Evolutionary conservation across 1,140 invertebrate genomes (phyloP).

Genomic region (Tetramorium simillimum): DNA sequence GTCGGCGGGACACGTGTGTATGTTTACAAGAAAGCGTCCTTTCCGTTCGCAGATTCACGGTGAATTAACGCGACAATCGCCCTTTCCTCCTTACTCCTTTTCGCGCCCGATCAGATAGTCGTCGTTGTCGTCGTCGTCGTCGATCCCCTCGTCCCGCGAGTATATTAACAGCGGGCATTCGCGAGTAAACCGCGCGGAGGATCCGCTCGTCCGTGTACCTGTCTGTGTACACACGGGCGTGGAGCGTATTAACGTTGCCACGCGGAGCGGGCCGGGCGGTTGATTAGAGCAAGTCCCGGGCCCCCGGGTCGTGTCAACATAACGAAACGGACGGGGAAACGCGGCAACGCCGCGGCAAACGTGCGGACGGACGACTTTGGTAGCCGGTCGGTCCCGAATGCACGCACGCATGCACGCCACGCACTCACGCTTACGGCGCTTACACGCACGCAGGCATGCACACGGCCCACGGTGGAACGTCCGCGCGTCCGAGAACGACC

Average conservation of each 20-base stretch:
- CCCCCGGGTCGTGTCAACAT: slow-evolving; percentile 70
- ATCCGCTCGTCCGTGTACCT: slow-evolving; percentile 1
- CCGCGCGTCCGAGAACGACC: slow-evolving; percentile 71
- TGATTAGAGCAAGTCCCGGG: slow-evolving; percentile 69
- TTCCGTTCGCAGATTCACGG: background rate
- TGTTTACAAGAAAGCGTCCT: background rate
- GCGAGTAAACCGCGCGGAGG: slow-evolving; percentile 16
- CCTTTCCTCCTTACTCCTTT: background rate
- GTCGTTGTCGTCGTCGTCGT: background rate
- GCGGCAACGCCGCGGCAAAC: slow-evolving; percentile 71
- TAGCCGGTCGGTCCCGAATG: slow-evolving; percentile 73
- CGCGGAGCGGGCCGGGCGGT: slow-evolving; percentile 33
- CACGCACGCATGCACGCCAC: slow-evolving; percentile 45
- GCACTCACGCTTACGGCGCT: background rate
- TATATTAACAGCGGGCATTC: slow-evolving; percentile 15
- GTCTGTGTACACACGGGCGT: slow-evolving; percentile 38
- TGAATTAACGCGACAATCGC: slow-evolving; percentile 31
- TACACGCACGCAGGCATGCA: background rate
- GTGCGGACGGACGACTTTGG: slow-evolving; percentile 72
- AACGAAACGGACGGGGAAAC: slow-evolving; percentile 67
- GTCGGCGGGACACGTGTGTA: background rate
- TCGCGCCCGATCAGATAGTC: background rate
- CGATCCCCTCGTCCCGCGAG: background rate
- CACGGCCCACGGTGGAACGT: slow-evolving; percentile 70
- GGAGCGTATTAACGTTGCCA: slow-evolving; percentile 50